Evolutionary conservation across 1,140 invertebrate species (phyloP).

Genomic region (Pinna nobilis): DNA sequence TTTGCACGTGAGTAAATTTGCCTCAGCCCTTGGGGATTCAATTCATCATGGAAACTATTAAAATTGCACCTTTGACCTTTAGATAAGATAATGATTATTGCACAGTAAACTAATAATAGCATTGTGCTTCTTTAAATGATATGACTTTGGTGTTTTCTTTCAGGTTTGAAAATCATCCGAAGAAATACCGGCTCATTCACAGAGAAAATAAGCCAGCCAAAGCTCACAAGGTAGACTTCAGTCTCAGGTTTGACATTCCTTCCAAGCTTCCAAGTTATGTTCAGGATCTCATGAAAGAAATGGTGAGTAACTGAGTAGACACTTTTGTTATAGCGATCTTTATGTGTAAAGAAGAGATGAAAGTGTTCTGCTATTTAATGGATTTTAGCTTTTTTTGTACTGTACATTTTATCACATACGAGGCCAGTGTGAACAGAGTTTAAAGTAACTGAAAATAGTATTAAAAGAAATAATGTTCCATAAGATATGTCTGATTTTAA

Average conservation of each 20-base stretch:
- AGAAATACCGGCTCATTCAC: conserved; percentile 76
- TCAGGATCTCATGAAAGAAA: conserved; percentile 72
- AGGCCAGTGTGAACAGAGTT: too few relatives aligned
- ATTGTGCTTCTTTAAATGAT: too few relatives aligned
- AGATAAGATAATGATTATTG: too few relatives aligned
- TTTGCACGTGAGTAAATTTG: too few relatives aligned
- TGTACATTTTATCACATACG: too few relatives aligned
- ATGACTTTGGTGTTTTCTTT: conserved; percentile 29
- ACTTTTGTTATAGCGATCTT: not conserved
- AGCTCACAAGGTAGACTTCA: conserved; percentile 61
- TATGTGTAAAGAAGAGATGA: not conserved
- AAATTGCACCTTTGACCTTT: too few relatives aligned
- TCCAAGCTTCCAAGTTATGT: conserved; percentile 69
- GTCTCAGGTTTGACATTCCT: conserved; percentile 61
- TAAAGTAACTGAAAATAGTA: too few relatives aligned
- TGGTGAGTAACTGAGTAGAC: conserved; percentile 58
- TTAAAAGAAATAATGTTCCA: not conserved
- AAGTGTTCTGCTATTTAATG: not conserved
- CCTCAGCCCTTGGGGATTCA: too few relatives aligned
- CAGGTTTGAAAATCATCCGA: conserved; percentile 67
- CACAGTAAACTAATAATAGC: too few relatives aligned
- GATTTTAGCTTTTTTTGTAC: too few relatives aligned
- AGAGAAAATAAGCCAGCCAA: conserved; percentile 58
- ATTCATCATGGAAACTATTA: too few relatives aligned
- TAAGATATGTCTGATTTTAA: not conserved